phyloP scores from a whole-genome alignment of 1,140 invertebrate species.

The Periplaneta americana region DNA sequence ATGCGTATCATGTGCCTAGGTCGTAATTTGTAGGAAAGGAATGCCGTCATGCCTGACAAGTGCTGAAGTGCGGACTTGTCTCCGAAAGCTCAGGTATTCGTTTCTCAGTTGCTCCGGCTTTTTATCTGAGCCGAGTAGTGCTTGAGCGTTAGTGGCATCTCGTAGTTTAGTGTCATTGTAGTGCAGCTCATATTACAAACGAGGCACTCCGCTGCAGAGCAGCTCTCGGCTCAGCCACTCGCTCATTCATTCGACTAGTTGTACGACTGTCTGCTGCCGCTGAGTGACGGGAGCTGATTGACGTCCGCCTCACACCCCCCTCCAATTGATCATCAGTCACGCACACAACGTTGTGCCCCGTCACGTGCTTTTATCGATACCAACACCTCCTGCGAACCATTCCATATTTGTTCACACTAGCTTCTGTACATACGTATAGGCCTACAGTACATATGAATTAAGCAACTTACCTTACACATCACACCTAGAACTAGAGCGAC shows the following conservation, averaged over 20 bases:
- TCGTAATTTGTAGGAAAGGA: no score
- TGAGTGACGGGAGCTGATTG: background rate
- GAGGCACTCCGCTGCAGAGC: background rate
- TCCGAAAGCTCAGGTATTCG: no score
- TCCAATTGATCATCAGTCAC: background rate
- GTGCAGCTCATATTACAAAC: background rate
- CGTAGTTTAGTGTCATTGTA: background rate
- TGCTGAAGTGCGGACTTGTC: no score
- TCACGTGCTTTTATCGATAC: background rate
- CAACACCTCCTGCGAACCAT: background rate
- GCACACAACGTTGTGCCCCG: background rate
- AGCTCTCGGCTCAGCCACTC: background rate
- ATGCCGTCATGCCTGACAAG: no score
- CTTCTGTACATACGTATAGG: no score
- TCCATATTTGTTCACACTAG: background rate
- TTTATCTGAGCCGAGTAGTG: background rate
- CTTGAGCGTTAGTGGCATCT: background rate
- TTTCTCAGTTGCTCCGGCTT: background rate
- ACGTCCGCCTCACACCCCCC: background rate
- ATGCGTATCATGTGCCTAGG: no score
- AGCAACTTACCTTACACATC: no score
- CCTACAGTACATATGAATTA: no score
- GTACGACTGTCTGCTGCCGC: background rate
- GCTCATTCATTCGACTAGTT: background rate
- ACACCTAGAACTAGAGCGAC: no score